Conservation (phyloP, 2,888 invertebrate genomes). For the Sminthurinus aureus region DNA sequence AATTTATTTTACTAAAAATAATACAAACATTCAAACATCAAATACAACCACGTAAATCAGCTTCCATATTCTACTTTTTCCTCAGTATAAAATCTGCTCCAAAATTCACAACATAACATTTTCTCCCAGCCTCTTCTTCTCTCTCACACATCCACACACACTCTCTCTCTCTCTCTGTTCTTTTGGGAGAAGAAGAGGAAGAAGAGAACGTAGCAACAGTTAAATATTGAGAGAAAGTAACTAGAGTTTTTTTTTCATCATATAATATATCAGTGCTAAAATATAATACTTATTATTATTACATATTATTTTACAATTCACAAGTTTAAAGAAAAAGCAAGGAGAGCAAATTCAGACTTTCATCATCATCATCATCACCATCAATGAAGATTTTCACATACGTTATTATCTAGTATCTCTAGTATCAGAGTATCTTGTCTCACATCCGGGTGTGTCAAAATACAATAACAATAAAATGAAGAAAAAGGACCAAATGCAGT, state of each 20-base stretch:
- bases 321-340: background rate
- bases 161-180: no score
- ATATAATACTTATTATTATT: background rate
- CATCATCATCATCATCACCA: background rate
- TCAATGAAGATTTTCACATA: no score
- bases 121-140: no score
- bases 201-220: constrained; percentile 27
- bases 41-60: no score
- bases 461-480: constrained; percentile 18
- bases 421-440: background rate
- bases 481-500: background rate
- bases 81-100: no score
- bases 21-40: no score
- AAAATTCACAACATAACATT: no score
- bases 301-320: background rate
- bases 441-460: constrained; percentile 35
- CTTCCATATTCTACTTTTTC: no score
- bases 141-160: no score
- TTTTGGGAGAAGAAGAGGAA: background rate
- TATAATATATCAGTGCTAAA: constrained; percentile 3
- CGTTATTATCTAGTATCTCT: no score
- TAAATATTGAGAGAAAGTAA: background rate
- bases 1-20: no score
- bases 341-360: background rate
- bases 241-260: constrained; percentile 9